Evolutionary conservation across 2,888 invertebrate genomes (phyloP).

Genomic region (Ectemnius lituratus): DNA sequence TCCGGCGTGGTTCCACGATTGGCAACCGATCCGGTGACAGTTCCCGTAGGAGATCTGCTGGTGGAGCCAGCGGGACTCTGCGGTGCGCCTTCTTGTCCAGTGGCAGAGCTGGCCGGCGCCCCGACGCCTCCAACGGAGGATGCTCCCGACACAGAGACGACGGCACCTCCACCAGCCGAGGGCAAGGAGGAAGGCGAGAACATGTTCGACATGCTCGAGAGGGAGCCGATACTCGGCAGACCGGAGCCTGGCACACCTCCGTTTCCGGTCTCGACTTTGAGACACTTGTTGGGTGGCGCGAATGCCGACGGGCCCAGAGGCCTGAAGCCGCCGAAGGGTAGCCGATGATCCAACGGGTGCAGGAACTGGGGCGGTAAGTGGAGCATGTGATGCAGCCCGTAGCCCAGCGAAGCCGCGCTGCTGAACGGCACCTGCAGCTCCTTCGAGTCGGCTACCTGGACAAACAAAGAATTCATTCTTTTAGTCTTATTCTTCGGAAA

Average conservation of each 20-base stretch:
- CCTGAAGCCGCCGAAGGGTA: constrained; percentile 82
- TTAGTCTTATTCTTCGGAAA: no score
- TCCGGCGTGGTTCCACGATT: constrained; percentile 72
- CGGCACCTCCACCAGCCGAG: constrained; percentile 62
- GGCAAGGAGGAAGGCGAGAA: constrained; percentile 74
- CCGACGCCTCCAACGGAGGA: constrained; percentile 43
- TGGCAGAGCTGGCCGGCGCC: constrained; percentile 20
- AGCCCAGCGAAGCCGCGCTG: constrained; percentile 79
- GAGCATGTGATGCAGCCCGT: constrained; percentile 84
- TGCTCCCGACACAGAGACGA: constrained; percentile 55
- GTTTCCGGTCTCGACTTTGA: constrained; percentile 73
- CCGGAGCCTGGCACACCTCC: constrained; percentile 66
- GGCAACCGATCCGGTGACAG: constrained; percentile 58
- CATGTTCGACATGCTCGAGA: constrained; percentile 76
- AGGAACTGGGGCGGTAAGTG: constrained; percentile 87
- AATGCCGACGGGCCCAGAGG: constrained; percentile 84
- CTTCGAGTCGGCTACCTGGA: constrained; percentile 78
- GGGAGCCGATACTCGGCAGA: constrained; percentile 72
- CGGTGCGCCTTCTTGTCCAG: constrained; percentile 68
- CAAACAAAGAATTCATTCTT: neutral
- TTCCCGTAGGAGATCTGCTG: constrained; percentile 72
- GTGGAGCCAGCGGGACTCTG: constrained; percentile 76
- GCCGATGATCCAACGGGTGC: constrained; percentile 83
- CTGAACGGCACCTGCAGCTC: constrained; percentile 84
- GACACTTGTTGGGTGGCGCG: constrained; percentile 83